These are phyloP conservation scores for Heliothis peltigera DNA, from an alignment of 2,888 invertebrate genomes.

Conservation along the genomic window DNA sequence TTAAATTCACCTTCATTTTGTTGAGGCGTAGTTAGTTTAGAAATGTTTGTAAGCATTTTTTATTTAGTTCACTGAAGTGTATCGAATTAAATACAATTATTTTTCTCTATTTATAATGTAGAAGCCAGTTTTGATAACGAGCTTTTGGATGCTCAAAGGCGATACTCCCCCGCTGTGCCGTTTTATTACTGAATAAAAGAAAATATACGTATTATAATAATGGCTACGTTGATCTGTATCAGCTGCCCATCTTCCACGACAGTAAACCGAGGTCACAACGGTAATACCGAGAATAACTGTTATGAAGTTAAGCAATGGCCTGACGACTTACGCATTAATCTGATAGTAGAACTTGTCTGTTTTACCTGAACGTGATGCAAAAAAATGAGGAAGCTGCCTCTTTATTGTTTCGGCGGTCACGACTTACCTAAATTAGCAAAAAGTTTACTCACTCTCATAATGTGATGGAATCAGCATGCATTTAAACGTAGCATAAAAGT, in stretches of 20 bases:
- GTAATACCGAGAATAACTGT: conserved; percentile 47
- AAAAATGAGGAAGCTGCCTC: conserved; percentile 32
- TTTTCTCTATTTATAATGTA: neutral
- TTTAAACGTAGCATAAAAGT: neutral
- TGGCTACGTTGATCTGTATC: conserved; percentile 33
- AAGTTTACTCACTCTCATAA: neutral
- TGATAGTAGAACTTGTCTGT: conserved; percentile 32
- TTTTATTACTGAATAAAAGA: conserved; percentile 21
- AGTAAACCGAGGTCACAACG: conserved; percentile 27
- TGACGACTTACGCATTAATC: conserved; percentile 60
- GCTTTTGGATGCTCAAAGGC: neutral
- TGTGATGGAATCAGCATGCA: neutral
- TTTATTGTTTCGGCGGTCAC: conserved; percentile 24
- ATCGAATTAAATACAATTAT: neutral
- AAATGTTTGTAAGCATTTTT: neutral
- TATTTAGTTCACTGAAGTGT: neutral
- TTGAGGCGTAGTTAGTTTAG: neutral
- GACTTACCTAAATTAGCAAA: conserved; percentile 15
- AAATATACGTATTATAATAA: conserved; percentile 14
- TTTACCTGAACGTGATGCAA: conserved; percentile 37
- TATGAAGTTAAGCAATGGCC: conserved; percentile 33
- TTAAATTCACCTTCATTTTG: neutral
- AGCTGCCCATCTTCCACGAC: conserved; percentile 23
- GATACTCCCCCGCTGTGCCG: conserved; percentile 35
- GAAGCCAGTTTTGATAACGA: neutral